These are phyloP conservation scores for Sarotherodon lohbergeri DNA, from an alignment of 2,113 vertebrate genomes.

Conservation along the genomic window DNA sequence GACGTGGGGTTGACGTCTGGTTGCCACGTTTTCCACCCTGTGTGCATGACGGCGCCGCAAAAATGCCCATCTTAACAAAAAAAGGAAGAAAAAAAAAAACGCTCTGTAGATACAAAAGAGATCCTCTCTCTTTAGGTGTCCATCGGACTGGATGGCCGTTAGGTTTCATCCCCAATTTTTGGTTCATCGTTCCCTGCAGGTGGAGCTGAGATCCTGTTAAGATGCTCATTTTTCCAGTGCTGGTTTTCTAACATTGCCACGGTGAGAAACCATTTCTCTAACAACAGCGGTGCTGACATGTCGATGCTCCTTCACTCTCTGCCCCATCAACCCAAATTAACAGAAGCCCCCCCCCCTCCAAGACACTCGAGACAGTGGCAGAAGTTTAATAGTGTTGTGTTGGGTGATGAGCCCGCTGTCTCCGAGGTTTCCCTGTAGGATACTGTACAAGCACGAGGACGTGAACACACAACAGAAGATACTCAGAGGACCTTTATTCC, in stretches of 20 bases:
- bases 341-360: background rate
- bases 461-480: background rate
- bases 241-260: background rate
- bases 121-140: background rate
- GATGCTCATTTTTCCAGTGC: constrained; percentile 24
- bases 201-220: background rate
- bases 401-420: background rate
- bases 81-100: background rate
- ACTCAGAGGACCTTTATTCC: background rate
- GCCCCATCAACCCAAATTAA: background rate
- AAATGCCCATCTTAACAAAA: background rate
- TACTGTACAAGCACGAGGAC: background rate
- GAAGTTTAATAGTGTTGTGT: background rate
- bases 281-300: background rate
- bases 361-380: background rate
- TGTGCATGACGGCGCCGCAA: constrained; percentile 5
- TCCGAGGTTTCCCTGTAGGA: background rate
- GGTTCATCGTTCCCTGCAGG: constrained; percentile 18
- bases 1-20: background rate
- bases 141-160: background rate
- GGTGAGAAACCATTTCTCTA: background rate
- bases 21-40: background rate
- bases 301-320: background rate
- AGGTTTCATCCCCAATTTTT: background rate
- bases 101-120: background rate